Conservation (phyloP, 2,888 invertebrate genomes). For the Idaea straminata region DNA sequence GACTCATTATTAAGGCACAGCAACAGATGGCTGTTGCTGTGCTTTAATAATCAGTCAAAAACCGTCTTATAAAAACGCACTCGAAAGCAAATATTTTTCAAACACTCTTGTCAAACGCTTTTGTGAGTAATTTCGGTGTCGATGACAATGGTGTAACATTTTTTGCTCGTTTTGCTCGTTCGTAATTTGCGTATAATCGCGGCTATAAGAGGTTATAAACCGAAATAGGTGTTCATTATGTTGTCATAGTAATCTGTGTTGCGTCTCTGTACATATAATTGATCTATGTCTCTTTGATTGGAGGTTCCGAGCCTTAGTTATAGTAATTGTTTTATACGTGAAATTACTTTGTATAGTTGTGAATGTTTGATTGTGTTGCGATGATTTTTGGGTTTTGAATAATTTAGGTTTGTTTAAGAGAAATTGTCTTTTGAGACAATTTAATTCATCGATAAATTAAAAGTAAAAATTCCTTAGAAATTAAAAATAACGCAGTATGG, state of each 20-base stretch:
- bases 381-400: not conserved
- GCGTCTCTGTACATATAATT: conserved; percentile 25
- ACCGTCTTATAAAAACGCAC: conserved; percentile 47
- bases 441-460: no score
- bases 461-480: no score
- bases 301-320: conserved; percentile 1
- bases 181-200: conserved; percentile 72
- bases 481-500: no score
- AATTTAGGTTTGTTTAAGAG: not conserved
- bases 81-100: conserved; percentile 78
- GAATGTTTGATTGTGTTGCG: not conserved
- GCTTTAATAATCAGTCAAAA: no score
- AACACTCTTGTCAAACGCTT: conserved; percentile 66
- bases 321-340: conserved; percentile 5
- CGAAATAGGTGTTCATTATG: conserved; percentile 54
- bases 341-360: not conserved
- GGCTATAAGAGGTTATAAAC: conserved; percentile 37
- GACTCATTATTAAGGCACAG: no score
- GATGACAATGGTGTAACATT: conserved; percentile 60
- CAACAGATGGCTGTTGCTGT: no score
- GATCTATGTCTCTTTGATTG: conserved; percentile 14
- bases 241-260: conserved; percentile 61
- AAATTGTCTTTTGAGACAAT: no score
- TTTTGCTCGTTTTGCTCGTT: conserved; percentile 58
- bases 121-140: conserved; percentile 74